Percentiles rank a stretch among this genome's conserved stretches.
phyloP scores from a whole-genome alignment of 2,888 invertebrate species.

The Leucophenga montana region DNA sequence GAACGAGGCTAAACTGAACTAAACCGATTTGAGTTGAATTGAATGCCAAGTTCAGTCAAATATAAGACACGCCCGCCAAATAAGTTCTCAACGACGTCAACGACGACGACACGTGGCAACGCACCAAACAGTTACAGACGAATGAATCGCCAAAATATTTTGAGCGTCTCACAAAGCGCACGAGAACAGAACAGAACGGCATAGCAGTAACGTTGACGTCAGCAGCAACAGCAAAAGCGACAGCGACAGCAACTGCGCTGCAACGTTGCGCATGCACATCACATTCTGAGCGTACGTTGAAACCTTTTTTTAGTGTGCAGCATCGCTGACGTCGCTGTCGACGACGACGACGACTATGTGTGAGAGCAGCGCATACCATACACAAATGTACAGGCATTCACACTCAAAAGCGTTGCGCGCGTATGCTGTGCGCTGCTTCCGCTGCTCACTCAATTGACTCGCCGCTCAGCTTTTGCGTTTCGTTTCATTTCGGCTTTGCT shows the following conservation, averaged over 20 bases:
- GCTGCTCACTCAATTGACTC: too few species aligned
- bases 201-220: constrained; percentile 22
- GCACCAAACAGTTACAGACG: constrained; percentile 62
- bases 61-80: constrained; percentile 16
- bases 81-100: constrained; percentile 24
- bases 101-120: constrained; percentile 51
- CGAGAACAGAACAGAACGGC: constrained; percentile 41
- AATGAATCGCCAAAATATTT: constrained; percentile 61
- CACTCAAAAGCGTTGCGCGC: too few species aligned
- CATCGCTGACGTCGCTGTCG: too few species aligned
- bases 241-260: constrained; percentile 24
- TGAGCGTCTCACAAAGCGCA: constrained; percentile 63
- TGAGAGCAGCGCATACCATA: too few species aligned
- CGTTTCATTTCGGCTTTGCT: too few species aligned
- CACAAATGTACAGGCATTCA: too few species aligned
- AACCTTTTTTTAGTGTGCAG: background rate
- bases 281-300: background rate
- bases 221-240: constrained; percentile 18
- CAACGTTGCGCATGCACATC: constrained; percentile 29
- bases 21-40: too few species aligned
- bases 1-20: too few species aligned
- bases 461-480: too few species aligned
- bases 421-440: too few species aligned
- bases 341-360: too few species aligned
- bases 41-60: constrained; percentile 1